Evolutionary conservation across 2,888 invertebrate species (phyloP).

Genomic region (Pecten maximus): DNA sequence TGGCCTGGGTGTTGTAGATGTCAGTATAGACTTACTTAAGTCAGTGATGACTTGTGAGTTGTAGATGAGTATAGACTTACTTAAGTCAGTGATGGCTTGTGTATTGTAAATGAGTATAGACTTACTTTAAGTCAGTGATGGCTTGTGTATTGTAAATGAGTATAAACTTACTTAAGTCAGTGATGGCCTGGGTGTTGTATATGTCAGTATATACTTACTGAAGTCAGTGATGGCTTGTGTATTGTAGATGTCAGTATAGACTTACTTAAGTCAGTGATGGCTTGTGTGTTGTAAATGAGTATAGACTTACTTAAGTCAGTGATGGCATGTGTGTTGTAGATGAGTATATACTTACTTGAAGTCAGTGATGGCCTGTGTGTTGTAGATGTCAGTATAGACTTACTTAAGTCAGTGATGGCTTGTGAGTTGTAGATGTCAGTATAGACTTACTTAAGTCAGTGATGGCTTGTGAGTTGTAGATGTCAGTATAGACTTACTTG

Average conservation of each 20-base stretch:
- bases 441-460: conserved; percentile 53
- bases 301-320: conserved; percentile 72
- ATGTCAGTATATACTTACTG: conserved; percentile 37
- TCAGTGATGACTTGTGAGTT: conserved; percentile 52
- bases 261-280: too few relatives aligned
- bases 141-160: not conserved
- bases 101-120: not conserved
- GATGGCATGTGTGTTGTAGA: conserved; percentile 67
- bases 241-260: not conserved
- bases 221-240: conserved; percentile 53
- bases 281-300: conserved; percentile 67
- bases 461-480: conserved; percentile 67
- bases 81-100: conserved; percentile 43
- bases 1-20: not conserved
- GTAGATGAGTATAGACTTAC: conserved; percentile 66
- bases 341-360: conserved; percentile 73
- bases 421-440: not conserved
- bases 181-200: conserved; percentile 47
- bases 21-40: conserved; percentile 41
- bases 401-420: not conserved
- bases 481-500: too few relatives aligned
- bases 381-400: not conserved
- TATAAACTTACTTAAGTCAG: conserved; percentile 51
- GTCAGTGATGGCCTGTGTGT: not conserved
- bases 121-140: not conserved